A percentile compares a stretch with the other conserved stretches of the same genome.
phyloP scores from a whole-genome alignment of 2,888 invertebrate species.

The Drosophila dives region DNA sequence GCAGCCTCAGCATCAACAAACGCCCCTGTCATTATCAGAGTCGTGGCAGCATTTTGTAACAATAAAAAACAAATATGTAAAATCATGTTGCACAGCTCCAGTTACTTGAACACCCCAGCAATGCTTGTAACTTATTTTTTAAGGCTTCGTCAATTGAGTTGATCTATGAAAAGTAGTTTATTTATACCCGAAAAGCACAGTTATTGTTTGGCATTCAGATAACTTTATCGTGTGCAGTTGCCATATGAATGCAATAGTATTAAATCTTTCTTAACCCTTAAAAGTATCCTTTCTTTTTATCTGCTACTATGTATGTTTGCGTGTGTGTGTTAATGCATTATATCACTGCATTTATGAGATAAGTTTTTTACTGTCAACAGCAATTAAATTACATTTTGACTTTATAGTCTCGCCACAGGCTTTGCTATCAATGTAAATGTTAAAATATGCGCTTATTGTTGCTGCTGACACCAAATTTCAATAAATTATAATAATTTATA shows the following conservation, averaged over 20 bases:
- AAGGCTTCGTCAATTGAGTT: neutral
- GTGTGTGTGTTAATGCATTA: slow-evolving; percentile 11
- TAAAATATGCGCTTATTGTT: slow-evolving; percentile 4
- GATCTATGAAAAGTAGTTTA: neutral
- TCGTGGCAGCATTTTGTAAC: slow-evolving; percentile 5
- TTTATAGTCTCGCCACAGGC: slow-evolving; percentile 53
- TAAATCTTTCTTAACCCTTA: neutral
- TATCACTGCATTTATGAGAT: slow-evolving; percentile 73
- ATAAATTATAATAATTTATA: slow-evolving; percentile 72
- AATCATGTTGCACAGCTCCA: neutral
- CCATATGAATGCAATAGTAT: neutral
- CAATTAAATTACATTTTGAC: slow-evolving; percentile 76
- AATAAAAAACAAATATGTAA: slow-evolving; percentile 5
- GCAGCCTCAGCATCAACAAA: neutral
- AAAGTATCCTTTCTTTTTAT: slow-evolving; percentile 1
- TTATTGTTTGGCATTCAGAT: neutral
- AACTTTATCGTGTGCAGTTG: neutral
- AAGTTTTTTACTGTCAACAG: slow-evolving; percentile 66
- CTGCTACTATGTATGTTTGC: neutral
- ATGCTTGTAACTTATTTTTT: neutral
- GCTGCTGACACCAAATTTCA: slow-evolving; percentile 59
- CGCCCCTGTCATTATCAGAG: slow-evolving; percentile 1
- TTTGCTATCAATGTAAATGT: neutral
- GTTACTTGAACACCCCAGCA: neutral
- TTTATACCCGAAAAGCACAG: neutral